These are phyloP conservation scores for Nomada goodeniana DNA, from an alignment of 2,888 invertebrate genomes.

Conservation along the genomic window DNA sequence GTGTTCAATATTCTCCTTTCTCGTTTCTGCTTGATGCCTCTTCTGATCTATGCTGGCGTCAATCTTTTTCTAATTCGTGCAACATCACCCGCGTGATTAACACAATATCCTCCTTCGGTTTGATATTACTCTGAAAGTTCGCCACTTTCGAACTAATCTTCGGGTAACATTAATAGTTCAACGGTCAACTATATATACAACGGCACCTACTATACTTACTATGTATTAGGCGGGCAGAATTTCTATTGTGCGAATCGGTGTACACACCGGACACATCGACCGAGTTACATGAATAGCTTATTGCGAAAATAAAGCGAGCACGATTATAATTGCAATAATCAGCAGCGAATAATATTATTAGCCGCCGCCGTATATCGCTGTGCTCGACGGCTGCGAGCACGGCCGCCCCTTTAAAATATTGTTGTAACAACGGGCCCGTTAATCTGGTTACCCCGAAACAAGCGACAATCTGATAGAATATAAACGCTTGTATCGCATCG, in stretches of 20 bases:
- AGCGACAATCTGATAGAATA: constrained; percentile 21
- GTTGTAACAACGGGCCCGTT: background rate
- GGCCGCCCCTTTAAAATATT: constrained; percentile 23
- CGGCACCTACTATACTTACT: constrained; percentile 21
- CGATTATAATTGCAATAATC: constrained; percentile 41
- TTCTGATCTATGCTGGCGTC: background rate
- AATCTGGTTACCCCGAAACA: constrained; percentile 29
- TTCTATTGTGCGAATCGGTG: constrained; percentile 15
- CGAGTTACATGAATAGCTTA: constrained; percentile 40
- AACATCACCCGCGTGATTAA: constrained; percentile 33
- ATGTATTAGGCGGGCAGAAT: constrained; percentile 18
- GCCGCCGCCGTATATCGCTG: constrained; percentile 2
- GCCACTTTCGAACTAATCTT: constrained; percentile 14
- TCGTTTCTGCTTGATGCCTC: background rate
- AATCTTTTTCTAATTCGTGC: constrained; percentile 12
- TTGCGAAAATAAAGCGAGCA: constrained; percentile 38
- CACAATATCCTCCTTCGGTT: constrained; percentile 34
- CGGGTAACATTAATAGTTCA: constrained; percentile 31
- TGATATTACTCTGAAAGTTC: constrained; percentile 6
- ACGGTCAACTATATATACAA: constrained; percentile 14
- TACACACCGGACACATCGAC: constrained; percentile 1
- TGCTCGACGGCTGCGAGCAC: background rate
- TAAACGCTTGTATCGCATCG: background rate
- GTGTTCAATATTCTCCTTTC: background rate
- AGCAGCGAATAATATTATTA: constrained; percentile 34